A percentile compares a stretch with the other conserved stretches of the same genome.
phyloP scores from a whole-genome alignment of 2,797 vertebrate species.

The Balearica regulorum region DNA sequence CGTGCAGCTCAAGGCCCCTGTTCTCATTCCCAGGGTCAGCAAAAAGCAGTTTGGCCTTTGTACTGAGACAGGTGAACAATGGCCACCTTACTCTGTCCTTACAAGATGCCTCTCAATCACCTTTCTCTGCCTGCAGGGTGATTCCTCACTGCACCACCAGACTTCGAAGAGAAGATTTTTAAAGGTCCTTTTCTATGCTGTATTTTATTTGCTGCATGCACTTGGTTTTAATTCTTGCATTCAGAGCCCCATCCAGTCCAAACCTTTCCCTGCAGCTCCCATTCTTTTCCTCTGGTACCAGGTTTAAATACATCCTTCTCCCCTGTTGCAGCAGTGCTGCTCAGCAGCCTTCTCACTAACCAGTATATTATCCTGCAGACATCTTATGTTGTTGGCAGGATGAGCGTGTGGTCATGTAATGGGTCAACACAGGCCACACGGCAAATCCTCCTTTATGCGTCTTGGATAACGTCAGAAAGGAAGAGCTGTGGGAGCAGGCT shows the following conservation, averaged over 20 bases:
- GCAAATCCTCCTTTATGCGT: not conserved
- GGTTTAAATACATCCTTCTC: not conserved
- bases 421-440: rapidly evolving
- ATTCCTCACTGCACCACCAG: not conserved
- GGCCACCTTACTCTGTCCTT: not conserved
- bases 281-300: not conserved
- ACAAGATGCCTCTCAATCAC: not conserved
- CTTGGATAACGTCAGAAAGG: rapidly evolving
- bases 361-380: not conserved
- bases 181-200: not conserved
- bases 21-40: not conserved
- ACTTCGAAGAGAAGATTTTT: not conserved
- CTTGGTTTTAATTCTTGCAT: not conserved
- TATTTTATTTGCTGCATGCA: not conserved
- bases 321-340: not conserved
- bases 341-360: not conserved
- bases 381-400: not conserved
- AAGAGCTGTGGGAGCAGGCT: not conserved
- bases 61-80: not conserved
- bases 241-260: not conserved
- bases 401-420: rapidly evolving
- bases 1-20: not conserved
- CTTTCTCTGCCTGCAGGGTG: not conserved
- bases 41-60: not conserved
- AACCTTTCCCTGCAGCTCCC: not conserved